Conservation (phyloP, 2,888 invertebrate genomes). For the Automeris io region DNA sequence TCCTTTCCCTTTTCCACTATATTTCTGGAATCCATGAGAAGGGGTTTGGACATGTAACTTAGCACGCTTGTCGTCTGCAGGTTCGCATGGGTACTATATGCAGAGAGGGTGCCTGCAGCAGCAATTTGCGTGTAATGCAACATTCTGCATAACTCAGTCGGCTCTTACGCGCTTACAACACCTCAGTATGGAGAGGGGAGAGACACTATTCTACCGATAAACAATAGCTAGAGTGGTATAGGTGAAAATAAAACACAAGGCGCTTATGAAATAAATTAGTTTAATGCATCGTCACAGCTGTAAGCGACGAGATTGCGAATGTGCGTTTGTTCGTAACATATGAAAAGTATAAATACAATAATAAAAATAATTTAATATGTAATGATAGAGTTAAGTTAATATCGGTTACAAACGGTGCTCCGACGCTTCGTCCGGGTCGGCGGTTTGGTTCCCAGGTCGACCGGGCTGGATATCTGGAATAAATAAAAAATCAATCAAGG, state of each 20-base stretch:
- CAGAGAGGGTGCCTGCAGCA: too few species aligned
- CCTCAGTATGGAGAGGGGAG: too few species aligned
- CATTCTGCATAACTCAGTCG: too few species aligned
- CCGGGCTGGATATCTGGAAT: slow-evolving; percentile 44
- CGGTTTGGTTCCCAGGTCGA: slow-evolving; percentile 42
- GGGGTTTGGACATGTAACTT: too few species aligned
- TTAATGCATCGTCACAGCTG: slow-evolving; percentile 68
- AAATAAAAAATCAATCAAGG: slow-evolving; percentile 13
- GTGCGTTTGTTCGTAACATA: slow-evolving; percentile 59
- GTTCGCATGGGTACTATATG: too few species aligned
- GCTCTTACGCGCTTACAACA: too few species aligned
- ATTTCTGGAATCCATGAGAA: too few species aligned
- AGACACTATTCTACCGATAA: slow-evolving; percentile 5
- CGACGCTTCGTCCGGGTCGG: slow-evolving; percentile 40
- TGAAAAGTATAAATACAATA: slow-evolving; percentile 66
- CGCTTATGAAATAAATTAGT: slow-evolving; percentile 74
- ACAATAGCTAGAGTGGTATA: slow-evolving; percentile 2
- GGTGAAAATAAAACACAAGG: slow-evolving; percentile 31
- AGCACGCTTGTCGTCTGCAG: too few species aligned
- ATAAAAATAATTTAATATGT: slow-evolving; percentile 67
- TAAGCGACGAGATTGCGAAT: slow-evolving; percentile 46
- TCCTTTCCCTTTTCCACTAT: too few species aligned
- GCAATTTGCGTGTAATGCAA: too few species aligned
- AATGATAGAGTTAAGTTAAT: slow-evolving; percentile 72
- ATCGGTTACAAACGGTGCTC: slow-evolving; percentile 66